Conservation (phyloP, 2,113 vertebrate genomes). For the Emydura subglobosa region DNA sequence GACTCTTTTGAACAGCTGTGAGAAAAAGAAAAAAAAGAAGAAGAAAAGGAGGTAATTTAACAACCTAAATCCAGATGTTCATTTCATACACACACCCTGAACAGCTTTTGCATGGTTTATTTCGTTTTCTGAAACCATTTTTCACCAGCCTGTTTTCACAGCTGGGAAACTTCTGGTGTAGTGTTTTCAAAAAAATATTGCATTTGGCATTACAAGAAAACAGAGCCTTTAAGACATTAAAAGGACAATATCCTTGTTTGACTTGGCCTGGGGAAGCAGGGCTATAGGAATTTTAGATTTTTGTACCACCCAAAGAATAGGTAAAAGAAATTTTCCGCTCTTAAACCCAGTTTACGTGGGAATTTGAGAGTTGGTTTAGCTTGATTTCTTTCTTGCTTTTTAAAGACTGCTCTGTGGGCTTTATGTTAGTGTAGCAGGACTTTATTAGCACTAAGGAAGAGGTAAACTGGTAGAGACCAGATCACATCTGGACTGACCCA, state of each 20-base stretch:
- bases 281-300: conserved; percentile 81
- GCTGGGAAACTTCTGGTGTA: conserved; percentile 89
- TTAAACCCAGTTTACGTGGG: conserved; percentile 72
- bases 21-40: conserved; percentile 65
- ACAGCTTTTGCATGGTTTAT: conserved; percentile 88
- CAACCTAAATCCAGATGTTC: conserved; percentile 86
- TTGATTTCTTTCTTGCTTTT: background rate
- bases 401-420: conserved; percentile 34
- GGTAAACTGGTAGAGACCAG: background rate
- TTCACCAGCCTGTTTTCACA: conserved; percentile 90
- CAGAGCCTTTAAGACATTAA: conserved; percentile 86
- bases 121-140: conserved; percentile 89
- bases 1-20: conserved; percentile 85
- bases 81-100: conserved; percentile 84
- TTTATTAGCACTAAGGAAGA: conserved; percentile 13
- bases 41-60: conserved; percentile 78
- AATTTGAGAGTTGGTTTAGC: conserved; percentile 72
- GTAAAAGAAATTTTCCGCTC: conserved; percentile 81
- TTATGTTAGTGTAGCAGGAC: conserved; percentile 15
- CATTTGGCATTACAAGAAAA: conserved; percentile 88
- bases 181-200: conserved; percentile 90
- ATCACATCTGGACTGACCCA: background rate
- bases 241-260: conserved; percentile 87
- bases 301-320: conserved; percentile 81
- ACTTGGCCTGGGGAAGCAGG: conserved; percentile 80